Base-by-base conservation (phyloP, 2,113 vertebrate genomes). In the Tachysurus vachellii region DNA sequence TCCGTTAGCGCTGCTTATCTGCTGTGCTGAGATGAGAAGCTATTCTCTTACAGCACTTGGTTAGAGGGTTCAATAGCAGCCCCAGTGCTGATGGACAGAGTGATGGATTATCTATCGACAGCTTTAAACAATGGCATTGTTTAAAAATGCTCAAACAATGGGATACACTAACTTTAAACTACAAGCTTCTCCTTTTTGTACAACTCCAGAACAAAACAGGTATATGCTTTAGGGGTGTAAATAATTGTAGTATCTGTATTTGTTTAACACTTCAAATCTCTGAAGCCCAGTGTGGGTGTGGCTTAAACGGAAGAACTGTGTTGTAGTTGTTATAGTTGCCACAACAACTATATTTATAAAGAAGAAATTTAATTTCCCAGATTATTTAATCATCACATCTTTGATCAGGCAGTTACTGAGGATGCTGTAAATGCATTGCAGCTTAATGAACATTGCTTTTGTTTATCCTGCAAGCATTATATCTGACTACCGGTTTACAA, bases 1-100 rank as follows among this genome's bases (percentile, higher is more conserved):
- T 85, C 82, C 82, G 76, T 82, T 89, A 68, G 77, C 53, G 73
- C 70, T 76, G 77, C 82, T 89, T 80, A 87, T 87, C 81, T 71
- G 85, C 31, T 89, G 82, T 81, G 77, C 85, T 76, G 82, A 85
- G 68, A 80, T 82, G 68, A 80, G 68, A 70, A 36, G 21, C 50
- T 36, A 77, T 87, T 85, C 85, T 82, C 77, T 82, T 85, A 84
- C 86, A 77, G 82, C 81, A 70, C 61, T 76, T 82, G 77, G 75
- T 87, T 61, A 81, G 71, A 66, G 66, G 8, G 82, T 81, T 89
- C 75, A 84, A 81, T 80, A 84, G 83, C 54, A 62, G 75, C 42
- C 28, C 88, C 82, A 66, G 80, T 84, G n/a, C 75, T 89, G 85
- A 87, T 84, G 66, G 85, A 89, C 75, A 44, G 62, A 10, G 53